These are phyloP conservation scores for Mico argentatus DNA, from an alignment of 2,797 vertebrate genomes.

Conservation along the genomic window DNA sequence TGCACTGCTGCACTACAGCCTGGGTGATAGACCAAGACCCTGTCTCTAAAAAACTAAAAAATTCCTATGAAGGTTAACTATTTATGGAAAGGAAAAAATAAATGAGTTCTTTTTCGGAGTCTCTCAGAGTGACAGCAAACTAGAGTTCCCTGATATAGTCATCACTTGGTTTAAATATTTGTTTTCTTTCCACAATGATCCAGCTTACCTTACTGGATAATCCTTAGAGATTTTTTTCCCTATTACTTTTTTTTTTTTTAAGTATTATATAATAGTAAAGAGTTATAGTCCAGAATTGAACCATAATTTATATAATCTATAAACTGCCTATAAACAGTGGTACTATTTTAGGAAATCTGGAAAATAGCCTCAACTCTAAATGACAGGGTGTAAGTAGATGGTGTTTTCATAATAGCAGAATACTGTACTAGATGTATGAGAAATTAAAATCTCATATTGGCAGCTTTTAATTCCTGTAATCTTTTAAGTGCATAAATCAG, in stretches of 20 bases:
- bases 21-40: background rate
- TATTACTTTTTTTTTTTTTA: background rate
- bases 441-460: constrained; percentile 38
- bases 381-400: background rate
- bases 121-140: background rate
- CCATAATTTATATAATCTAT: background rate
- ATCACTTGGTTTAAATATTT: background rate
- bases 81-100: constrained; percentile 18
- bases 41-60: background rate
- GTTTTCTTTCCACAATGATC: background rate
- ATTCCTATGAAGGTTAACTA: background rate
- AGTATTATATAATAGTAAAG: background rate
- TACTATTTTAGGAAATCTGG: constrained; percentile 29
- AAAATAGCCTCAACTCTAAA: background rate
- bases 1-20: background rate
- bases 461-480: background rate
- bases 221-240: background rate
- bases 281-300: background rate
- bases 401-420: background rate
- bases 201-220: background rate
- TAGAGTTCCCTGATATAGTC: background rate
- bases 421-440: background rate
- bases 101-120: constrained; percentile 15
- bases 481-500: background rate
- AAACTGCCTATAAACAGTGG: background rate